phyloP scores from a whole-genome alignment of 2,888 invertebrate genomes.

The Melikaiella ostensackeni region DNA sequence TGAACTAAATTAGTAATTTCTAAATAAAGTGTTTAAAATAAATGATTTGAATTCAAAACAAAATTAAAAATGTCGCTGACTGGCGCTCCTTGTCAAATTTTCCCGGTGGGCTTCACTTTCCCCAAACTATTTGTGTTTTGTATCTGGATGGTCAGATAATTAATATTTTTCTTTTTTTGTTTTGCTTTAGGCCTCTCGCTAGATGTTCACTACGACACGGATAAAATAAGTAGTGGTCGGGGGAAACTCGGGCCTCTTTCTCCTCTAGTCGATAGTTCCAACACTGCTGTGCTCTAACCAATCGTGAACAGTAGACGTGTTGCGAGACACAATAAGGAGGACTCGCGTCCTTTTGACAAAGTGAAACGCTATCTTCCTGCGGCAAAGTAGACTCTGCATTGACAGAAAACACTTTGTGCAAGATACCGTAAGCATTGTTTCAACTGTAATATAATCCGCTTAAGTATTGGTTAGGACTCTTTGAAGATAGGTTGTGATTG shows the following conservation, averaged over 20 bases:
- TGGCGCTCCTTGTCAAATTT: not conserved
- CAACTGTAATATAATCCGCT: constrained; percentile 60
- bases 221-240: constrained; percentile 82
- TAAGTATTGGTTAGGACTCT: constrained; percentile 37
- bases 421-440: constrained; percentile 59
- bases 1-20: no score
- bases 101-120: not conserved
- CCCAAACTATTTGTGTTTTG: not conserved
- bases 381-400: constrained; percentile 32
- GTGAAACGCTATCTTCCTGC: constrained; percentile 39
- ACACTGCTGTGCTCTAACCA: constrained; percentile 86
- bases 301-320: constrained; percentile 51
- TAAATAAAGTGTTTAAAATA: no score
- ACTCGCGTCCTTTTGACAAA: constrained; percentile 52
- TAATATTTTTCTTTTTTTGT: not conserved
- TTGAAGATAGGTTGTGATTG: constrained; percentile 35
- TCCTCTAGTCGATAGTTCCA: constrained; percentile 86
- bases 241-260: constrained; percentile 88
- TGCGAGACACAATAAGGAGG: constrained; percentile 47
- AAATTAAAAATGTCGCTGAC: not conserved
- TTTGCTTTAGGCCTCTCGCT: constrained; percentile 81
- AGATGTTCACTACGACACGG: constrained; percentile 90
- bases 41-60: no score
- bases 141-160: not conserved
- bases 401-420: constrained; percentile 30